Base-by-base conservation (phyloP, 2,888 invertebrate species). In the Orgyia antiqua region DNA sequence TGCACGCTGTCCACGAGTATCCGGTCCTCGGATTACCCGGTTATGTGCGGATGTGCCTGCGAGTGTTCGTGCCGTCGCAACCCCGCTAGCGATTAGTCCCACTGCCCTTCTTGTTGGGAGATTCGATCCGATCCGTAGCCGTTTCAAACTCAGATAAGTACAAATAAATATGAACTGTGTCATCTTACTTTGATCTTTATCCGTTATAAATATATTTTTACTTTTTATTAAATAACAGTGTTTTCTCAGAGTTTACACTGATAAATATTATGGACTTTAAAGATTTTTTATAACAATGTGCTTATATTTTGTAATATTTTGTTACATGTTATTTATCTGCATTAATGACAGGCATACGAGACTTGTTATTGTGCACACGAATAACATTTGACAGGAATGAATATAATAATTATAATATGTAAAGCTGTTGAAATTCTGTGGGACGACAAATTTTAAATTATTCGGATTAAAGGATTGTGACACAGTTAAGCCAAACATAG, bases 21-120 rank as follows among this genome's bases (percentile, higher is more conserved):
- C 60, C 64, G 54, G 54, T 46, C 43, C 39, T 53, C 53, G 76
- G 78, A 73, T 78, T 71, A 72, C 66, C 51, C 53, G 60, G 32
- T 59, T 60, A 51, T 51, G 55, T 55, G 62, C 67, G 68, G 73
- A 62, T 70, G 65, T 64, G 70, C 58, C 55, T 58, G 45, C 62
- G 57, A 48, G 58, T 43, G 70, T 50, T 63, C 84, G 84, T 84
- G 84, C 64, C 78, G 54, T 42, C 63, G 83, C 83, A 83, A 66
- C 42, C 57, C 59, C 45, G 55, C 47, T 56, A 24, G 72, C 72
- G 82, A 86, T 86, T 86, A 84, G 72, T 42, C 67, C 62, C 59
- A 63, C 68, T 73, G 75, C 70, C 78, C 75, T 72, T 55, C 65
- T 66, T 66, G 63, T 47, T 48, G 48, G 57, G 52, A 57, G 55